Base-by-base conservation (phyloP, 2,797 vertebrate genomes). In the Gymnothorax javanicus region DNA sequence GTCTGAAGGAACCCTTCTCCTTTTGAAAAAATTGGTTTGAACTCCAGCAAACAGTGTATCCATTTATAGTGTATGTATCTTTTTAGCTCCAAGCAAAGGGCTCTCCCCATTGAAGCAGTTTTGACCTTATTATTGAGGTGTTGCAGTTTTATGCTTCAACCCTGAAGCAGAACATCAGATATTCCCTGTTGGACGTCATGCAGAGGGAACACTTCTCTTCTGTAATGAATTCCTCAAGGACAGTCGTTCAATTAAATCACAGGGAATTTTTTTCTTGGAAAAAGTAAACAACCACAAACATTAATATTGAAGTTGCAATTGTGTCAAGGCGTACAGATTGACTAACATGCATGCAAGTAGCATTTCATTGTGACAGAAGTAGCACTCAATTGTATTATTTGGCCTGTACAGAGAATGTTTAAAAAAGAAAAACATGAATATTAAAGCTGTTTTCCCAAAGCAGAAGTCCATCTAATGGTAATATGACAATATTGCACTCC, bases 211-310 rank as follows among this genome's bases (percentile, higher is more conserved):
- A 86, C 86, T 83, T 88, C 90, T 90, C 89, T 92, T 92, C 89
- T 92, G 90, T 96, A 95, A 96, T 96, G 94, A 96, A 95, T 93
- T 95, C 95, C 94, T 90, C 89, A 62, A 94, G 94, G 95, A 95
- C 87, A 79, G 82, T 79, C 90, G 92, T 94, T 94, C 94, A 95
- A 91, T 94, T 93, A 94, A 93, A 95, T 95, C 93, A 92, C 91
- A 82, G 94, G 82, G 91, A 90, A 95, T 94, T 94, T 94, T 94
- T 95, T 94, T 94, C 95, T 91, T 92, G 94, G 33, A 92, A 94
- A 89, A 93, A 93, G 92, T 93, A 94, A 95, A 93, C 94, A 91
- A 77, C 73, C 73, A 77, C 43, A 77, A 77, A 77, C 73, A 77
- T 95, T 93, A 94, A 95, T 94, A 94, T 90, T 82, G 27, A 33